Evolutionary conservation across 2,888 invertebrate genomes (phyloP).

Genomic region (Drosophila hawaiiensis): DNA sequence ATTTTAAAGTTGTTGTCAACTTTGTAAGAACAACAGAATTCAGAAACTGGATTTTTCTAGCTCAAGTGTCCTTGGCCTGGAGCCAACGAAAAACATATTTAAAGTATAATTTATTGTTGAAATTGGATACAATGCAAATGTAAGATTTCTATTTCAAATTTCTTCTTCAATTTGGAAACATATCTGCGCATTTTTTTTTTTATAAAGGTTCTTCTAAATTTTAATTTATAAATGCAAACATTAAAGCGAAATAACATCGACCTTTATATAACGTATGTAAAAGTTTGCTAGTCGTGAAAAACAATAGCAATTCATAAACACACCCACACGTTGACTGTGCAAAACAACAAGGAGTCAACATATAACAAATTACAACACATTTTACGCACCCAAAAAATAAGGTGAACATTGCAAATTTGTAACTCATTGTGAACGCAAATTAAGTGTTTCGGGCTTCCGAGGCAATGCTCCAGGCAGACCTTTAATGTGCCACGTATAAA

Average conservation of each 20-base stretch:
- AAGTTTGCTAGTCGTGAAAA: background rate
- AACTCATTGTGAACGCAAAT: constrained; percentile 64
- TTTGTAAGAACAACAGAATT: background rate
- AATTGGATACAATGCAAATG: background rate
- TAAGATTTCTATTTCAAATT: background rate
- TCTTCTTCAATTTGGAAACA: background rate
- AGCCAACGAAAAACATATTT: background rate
- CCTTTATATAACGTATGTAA: background rate
- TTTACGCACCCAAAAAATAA: constrained; percentile 38
- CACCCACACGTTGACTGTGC: constrained; percentile 41
- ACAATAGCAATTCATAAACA: constrained; percentile 34
- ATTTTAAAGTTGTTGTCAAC: background rate
- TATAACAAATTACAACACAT: constrained; percentile 64
- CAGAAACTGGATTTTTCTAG: background rate
- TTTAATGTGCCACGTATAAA: constrained; percentile 70
- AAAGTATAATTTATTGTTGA: background rate
- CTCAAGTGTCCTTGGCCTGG: background rate
- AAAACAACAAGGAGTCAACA: constrained; percentile 33
- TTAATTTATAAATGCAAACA: background rate
- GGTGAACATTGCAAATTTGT: constrained; percentile 66
- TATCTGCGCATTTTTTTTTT: background rate
- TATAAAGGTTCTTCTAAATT: background rate
- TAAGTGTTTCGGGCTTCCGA: constrained; percentile 47
- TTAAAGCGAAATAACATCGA: background rate
- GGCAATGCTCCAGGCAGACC: constrained; percentile 45